Conservation (phyloP, 2,888 invertebrate species). For the Formica aserva region DNA sequence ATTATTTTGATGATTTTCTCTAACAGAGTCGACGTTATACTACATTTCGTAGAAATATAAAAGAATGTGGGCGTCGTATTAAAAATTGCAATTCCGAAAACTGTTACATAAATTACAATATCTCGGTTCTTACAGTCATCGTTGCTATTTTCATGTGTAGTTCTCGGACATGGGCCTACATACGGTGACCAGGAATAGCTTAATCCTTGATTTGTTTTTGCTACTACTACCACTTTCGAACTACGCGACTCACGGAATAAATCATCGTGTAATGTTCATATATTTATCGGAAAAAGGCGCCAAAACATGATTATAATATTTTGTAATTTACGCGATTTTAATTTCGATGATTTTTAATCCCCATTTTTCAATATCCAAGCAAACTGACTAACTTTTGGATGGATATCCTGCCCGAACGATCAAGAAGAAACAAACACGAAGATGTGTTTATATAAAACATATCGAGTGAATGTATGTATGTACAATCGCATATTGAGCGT, state of each 20-base stretch:
- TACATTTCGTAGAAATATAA: slow-evolving; percentile 13
- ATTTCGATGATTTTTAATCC: background rate
- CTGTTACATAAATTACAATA: slow-evolving; percentile 22
- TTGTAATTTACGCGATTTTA: background rate
- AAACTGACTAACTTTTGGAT: background rate
- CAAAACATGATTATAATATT: slow-evolving; percentile 7
- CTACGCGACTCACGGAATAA: background rate
- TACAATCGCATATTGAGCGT: background rate
- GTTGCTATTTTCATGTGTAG: slow-evolving; percentile 70
- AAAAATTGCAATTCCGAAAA: slow-evolving; percentile 16
- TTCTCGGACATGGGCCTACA: slow-evolving; percentile 60
- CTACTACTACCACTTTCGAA: slow-evolving; percentile 43
- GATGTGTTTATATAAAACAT: background rate
- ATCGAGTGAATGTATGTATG: background rate
- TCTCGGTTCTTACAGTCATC: background rate
- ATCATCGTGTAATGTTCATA: background rate
- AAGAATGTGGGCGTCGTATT: background rate
- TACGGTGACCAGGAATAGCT: slow-evolving; percentile 68
- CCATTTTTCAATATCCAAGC: background rate
- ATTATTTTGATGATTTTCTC: background rate
- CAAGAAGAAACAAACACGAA: background rate
- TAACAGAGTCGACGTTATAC: background rate
- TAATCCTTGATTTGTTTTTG: slow-evolving; percentile 61
- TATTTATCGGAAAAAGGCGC: background rate
- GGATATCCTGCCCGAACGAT: background rate